Percentiles rank a stretch among this genome's conserved stretches.
Evolutionary conservation across 2,797 vertebrate species (phyloP).

Genomic region (Falco rusticolus): DNA sequence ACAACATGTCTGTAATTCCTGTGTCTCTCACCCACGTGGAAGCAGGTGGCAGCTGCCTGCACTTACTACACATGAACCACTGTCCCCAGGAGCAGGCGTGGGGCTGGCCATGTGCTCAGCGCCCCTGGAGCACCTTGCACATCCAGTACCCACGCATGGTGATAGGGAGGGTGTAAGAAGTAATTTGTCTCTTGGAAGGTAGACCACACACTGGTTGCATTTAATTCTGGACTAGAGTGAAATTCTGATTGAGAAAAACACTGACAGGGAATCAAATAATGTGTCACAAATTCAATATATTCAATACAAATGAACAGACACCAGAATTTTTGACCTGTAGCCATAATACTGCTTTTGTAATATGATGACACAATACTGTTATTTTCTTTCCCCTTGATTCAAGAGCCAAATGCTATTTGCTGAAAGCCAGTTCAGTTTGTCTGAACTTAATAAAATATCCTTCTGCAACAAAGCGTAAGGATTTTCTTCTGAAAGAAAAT

Average conservation of each 20-base stretch:
- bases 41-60: background rate
- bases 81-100: background rate
- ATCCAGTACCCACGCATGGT: accelerated
- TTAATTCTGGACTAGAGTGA: background rate
- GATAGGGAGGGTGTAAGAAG: background rate
- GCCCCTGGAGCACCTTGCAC: accelerated
- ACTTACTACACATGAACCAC: accelerated
- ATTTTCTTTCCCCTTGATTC: slow-evolving; percentile 49
- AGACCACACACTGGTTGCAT: background rate
- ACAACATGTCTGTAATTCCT: accelerated
- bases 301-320: slow-evolving; percentile 17
- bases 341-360: slow-evolving; percentile 35
- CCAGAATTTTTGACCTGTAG: slow-evolving; percentile 10
- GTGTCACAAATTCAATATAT: background rate
- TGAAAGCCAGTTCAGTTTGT: slow-evolving; percentile 47
- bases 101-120: background rate
- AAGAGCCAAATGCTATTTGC: slow-evolving; percentile 52
- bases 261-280: background rate
- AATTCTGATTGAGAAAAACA: background rate
- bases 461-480: slow-evolving; percentile 10
- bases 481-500: slow-evolving; percentile 56
- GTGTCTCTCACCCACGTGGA: accelerated
- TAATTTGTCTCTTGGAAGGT: background rate
- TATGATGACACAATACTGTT: slow-evolving; percentile 32
- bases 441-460: slow-evolving; percentile 60